Conservation (phyloP, 2,888 invertebrate species). For the Erebia aethiops region DNA sequence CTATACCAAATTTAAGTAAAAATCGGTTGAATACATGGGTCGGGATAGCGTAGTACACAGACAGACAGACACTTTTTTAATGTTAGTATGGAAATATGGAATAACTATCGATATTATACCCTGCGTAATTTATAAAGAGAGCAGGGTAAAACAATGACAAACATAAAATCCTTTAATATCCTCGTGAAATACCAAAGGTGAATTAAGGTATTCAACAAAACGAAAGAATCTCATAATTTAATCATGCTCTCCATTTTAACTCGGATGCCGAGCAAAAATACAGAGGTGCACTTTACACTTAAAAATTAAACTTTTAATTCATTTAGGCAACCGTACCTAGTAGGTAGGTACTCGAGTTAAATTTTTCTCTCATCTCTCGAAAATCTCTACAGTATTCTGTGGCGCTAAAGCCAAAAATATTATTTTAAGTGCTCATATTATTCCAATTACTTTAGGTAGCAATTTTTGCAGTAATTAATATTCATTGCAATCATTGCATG, state of each 20-base stretch:
- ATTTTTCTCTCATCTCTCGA: slow-evolving; percentile 9
- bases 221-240: background rate
- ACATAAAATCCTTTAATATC: background rate
- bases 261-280: slow-evolving; percentile 7
- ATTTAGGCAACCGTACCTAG: slow-evolving; percentile 19
- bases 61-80: too few relatives aligned
- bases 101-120: background rate
- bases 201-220: background rate
- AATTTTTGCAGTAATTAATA: slow-evolving; percentile 4
- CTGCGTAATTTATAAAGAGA: background rate
- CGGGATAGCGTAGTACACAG: too few relatives aligned
- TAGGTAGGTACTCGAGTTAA: slow-evolving; percentile 12
- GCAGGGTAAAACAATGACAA: too few relatives aligned
- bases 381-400: slow-evolving; percentile 28
- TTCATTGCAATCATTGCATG: too few relatives aligned
- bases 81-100: too few relatives aligned
- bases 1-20: too few relatives aligned
- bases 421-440: background rate
- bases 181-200: background rate
- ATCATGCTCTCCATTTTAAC: slow-evolving; percentile 12
- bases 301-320: slow-evolving; percentile 31
- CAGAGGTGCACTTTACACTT: slow-evolving; percentile 26
- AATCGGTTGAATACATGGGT: too few relatives aligned
- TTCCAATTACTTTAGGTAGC: background rate
- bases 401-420: background rate